Evolutionary conservation across 2,888 invertebrate species (phyloP), one percentile per base, ranked within the genome.

Genomic region (Netelia fuscicornis): DNA sequence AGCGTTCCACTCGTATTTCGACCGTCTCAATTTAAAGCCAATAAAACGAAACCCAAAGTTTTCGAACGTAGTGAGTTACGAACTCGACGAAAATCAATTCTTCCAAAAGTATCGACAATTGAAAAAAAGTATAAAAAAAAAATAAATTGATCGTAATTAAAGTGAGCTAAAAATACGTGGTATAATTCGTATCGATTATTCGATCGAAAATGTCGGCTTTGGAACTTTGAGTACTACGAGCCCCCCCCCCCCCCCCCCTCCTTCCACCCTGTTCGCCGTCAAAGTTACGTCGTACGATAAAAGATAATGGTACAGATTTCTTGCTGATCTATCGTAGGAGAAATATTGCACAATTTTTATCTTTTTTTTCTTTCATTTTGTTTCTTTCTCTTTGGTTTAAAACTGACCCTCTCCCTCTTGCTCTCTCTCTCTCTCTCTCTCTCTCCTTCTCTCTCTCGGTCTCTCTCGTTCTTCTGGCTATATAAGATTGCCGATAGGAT

Each of bases 401-500:
- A 48, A 48, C 56, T 56, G n/a, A 9, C 56, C n/a, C 56, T 56
- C 52, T 52, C 52, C n/a, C 52, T 52, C 52, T 17, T 17, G 0
- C 17, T 17, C 17, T 17, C 17, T 17, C 17, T 17, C 17, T 17
- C 17, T 17, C 17, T 17, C 17, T 17, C 17, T 17, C 17, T 17
- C 17, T 52, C 52, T 52, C 6, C 2, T 1, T 52, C 52, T 9
- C 52, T 52, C 52, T 52, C 52, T 52, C 52, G 1, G 5, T 52
- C 52, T 52, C 52, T 52, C 52, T 52, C 52, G 8, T n/a, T 52
- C 52, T 52, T 52, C 56, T 17, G 62, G 54, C 74, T n/a, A 62
- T 20, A 58, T 25, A 54, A 78, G 83, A 83, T 83, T 74, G 68
- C 68, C 62, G 83, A 83, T 83, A 70, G 54, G 82, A 83, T 83